Percentiles rank a stretch among this genome's conserved stretches.
phyloP scores from a whole-genome alignment of 2,113 vertebrate genomes.

The Ptychochromis oligacanthus region DNA sequence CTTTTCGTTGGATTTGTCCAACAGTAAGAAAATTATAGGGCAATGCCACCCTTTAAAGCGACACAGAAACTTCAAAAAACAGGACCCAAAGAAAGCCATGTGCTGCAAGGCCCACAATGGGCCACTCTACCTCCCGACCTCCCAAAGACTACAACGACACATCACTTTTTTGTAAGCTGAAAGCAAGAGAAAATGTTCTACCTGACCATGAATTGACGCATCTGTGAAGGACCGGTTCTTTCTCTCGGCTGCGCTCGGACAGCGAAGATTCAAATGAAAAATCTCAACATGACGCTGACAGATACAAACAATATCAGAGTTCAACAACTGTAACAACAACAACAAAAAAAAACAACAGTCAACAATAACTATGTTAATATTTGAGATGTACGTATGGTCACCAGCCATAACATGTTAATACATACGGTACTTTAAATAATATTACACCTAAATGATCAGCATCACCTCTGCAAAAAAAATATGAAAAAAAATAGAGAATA shows the following conservation, averaged over 20 bases:
- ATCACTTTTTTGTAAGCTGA: neutral
- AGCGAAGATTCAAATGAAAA: slow-evolving; percentile 19
- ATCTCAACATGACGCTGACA: slow-evolving; percentile 42
- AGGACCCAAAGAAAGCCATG: neutral
- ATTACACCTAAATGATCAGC: slow-evolving; percentile 86
- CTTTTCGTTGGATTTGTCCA: slow-evolving; percentile 19
- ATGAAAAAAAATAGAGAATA: slow-evolving; percentile 85
- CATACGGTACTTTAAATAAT: slow-evolving; percentile 94
- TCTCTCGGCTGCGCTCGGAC: neutral
- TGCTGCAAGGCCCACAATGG: neutral
- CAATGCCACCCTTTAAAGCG: neutral
- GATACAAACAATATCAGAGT: slow-evolving; percentile 71
- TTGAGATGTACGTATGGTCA: slow-evolving; percentile 91
- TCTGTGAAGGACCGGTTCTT: neutral
- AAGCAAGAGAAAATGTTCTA: neutral
- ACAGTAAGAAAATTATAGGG: neutral
- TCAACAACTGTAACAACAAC: slow-evolving; percentile 60
- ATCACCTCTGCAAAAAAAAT: slow-evolving; percentile 84
- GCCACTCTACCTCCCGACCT: slow-evolving; percentile 24
- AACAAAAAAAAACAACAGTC: slow-evolving; percentile 30
- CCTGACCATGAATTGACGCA: neutral
- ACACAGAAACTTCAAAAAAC: neutral
- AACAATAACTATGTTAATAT: slow-evolving; percentile 79
- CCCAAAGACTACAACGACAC: neutral
- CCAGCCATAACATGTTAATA: slow-evolving; percentile 98